Evolutionary conservation across 2,888 invertebrate genomes (phyloP), one percentile per base, ranked within the genome.

Genomic region (Hirtodrosophila histrioides): DNA sequence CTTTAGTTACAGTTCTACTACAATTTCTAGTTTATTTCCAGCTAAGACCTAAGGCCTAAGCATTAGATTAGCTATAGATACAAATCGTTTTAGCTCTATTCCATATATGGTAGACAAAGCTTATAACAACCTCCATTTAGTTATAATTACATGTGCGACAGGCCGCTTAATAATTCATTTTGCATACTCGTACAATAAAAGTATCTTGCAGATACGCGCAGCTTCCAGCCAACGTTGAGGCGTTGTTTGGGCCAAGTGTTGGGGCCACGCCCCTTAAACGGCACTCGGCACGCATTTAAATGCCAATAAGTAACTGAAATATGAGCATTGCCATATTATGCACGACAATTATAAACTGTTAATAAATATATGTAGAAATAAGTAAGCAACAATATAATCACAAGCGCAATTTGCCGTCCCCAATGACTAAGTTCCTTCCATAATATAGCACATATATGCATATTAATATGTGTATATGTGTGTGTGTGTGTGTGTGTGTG

Each of bases 381-480:
- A 40, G 55, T 62, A 29, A 53, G 39, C 41, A 37, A 56, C 27
- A 45, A 56, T 56, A 71, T 49, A 64, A 58, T 60, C 53, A 44
- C 61, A 44, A 64, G 53, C 55, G 54, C 65, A 53, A 69, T 61
- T 61, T 57, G 53, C 54, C 50, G 49, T 43, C 50, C 35, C 40
- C 41, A 74, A 67, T 75, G 73, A 75, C 57, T 74, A 75, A 74
- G 62, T 75, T 70, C 51, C 66, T 70, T 60, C 74, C 37, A 46
- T 41, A 53, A 39, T 36, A 10, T 9, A 46, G 10, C 17, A 44
- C 17, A 45, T 4, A 31, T 27, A 39, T n/a, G 7, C 9, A 29
- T 35, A 31, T 40, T 27, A 54, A 5, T 39, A 27, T 46, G 9
- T 33, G 11, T 41, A 4, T 40, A 24, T 53, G 23, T 43, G 36